phyloP scores from a whole-genome alignment of 2,888 invertebrate species.

The Exephanes ischioxanthus region DNA sequence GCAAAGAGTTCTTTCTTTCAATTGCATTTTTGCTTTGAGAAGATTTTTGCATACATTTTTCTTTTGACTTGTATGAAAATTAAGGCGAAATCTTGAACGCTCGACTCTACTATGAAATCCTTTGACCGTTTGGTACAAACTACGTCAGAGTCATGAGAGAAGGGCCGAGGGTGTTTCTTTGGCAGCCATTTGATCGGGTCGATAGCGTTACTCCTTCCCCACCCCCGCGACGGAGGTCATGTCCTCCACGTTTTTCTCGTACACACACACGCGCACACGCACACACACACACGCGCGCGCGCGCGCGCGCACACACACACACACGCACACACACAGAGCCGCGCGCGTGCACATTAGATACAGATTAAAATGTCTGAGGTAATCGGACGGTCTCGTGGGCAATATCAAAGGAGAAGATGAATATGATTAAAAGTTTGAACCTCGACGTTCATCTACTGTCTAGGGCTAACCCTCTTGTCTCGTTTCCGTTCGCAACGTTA shows the following conservation, averaged over 20 bases:
- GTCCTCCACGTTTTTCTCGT: conserved; percentile 10
- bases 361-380: background rate
- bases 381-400: background rate
- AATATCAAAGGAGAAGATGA: conserved; percentile 19
- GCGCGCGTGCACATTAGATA: no score
- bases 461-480: conserved; percentile 4
- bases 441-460: conserved; percentile 28
- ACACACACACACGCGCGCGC: background rate
- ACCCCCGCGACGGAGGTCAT: conserved; percentile 66
- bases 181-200: conserved; percentile 76
- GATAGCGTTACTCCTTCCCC: conserved; percentile 75
- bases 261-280: background rate
- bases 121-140: conserved; percentile 52
- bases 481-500: background rate
- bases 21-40: background rate
- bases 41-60: background rate
- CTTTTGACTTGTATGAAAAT: background rate
- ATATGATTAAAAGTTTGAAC: conserved; percentile 40
- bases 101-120: conserved; percentile 38
- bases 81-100: conserved; percentile 50
- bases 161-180: conserved; percentile 68
- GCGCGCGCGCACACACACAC: background rate
- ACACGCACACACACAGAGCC: background rate
- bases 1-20: background rate
- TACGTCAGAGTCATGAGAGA: conserved; percentile 65